These are phyloP conservation scores for Strigops habroptila DNA, from an alignment of 2,113 vertebrate species.

Conservation along the genomic window DNA sequence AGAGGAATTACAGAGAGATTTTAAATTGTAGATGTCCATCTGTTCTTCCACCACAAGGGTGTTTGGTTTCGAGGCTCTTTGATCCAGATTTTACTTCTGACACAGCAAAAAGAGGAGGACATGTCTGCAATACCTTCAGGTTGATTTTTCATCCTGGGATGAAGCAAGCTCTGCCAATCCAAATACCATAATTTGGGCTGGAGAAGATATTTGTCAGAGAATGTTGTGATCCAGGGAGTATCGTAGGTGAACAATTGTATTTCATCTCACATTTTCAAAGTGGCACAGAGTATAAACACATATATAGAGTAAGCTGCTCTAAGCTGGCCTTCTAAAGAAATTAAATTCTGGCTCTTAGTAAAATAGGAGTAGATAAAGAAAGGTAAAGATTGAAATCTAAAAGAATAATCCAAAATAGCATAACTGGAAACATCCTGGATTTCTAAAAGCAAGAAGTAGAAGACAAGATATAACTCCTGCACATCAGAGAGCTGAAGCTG, in stretches of 20 bases:
- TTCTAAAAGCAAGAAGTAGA: not conserved
- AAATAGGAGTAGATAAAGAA: not conserved
- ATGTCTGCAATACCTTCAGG: not conserved
- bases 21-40: not conserved
- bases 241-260: not conserved
- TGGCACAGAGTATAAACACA: not conserved
- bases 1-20: not conserved
- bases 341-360: not conserved
- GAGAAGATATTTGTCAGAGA: not conserved
- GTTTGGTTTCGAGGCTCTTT: not conserved
- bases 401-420: not conserved
- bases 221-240: not conserved
- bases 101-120: not conserved
- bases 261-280: not conserved
- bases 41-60: not conserved
- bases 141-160: not conserved
- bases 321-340: not conserved
- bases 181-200: accelerated
- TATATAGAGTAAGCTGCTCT: not conserved
- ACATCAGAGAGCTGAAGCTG: not conserved
- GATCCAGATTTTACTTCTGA: not conserved
- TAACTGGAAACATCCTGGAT: not conserved
- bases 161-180: not conserved
- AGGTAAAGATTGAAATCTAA: not conserved
- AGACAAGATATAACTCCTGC: not conserved